Evolutionary conservation across 2,797 vertebrate genomes (phyloP).

Genomic region (Nannoperca obscura): DNA sequence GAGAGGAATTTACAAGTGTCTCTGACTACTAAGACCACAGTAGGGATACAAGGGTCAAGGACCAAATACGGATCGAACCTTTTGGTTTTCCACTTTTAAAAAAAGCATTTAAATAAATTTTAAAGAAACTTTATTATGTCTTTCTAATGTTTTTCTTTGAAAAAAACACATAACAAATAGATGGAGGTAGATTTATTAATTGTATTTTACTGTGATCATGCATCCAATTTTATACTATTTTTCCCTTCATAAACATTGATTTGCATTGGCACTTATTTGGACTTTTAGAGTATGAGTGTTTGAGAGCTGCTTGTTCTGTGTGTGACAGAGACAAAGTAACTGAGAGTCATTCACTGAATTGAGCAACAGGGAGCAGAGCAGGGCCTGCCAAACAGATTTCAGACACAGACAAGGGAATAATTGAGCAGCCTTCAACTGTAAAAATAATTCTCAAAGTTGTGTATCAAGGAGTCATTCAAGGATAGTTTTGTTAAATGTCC

Average conservation of each 20-base stretch:
- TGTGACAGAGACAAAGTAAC: conserved; percentile 22
- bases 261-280: conserved; percentile 2
- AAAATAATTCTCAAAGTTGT: not conserved
- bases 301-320: conserved; percentile 12
- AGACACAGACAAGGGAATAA: not conserved
- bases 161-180: not conserved
- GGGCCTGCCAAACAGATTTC: not conserved
- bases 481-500: not conserved
- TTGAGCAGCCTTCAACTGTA: not conserved
- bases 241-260: not conserved
- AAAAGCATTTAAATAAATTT: too few relatives aligned
- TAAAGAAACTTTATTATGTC: too few relatives aligned
- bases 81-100: too few relatives aligned
- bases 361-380: not conserved
- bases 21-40: too few relatives aligned
- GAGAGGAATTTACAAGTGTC: too few relatives aligned
- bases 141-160: too few relatives aligned
- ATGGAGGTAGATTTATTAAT: too few relatives aligned
- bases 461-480: not conserved
- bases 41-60: too few relatives aligned
- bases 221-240: not conserved
- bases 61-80: too few relatives aligned
- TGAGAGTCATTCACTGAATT: conserved; percentile 16
- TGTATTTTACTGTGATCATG: not conserved
- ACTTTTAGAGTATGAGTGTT: not conserved